These are phyloP conservation scores for Trachelus iudaicus DNA, from an alignment of 2,888 invertebrate genomes.

Conservation along the genomic window DNA sequence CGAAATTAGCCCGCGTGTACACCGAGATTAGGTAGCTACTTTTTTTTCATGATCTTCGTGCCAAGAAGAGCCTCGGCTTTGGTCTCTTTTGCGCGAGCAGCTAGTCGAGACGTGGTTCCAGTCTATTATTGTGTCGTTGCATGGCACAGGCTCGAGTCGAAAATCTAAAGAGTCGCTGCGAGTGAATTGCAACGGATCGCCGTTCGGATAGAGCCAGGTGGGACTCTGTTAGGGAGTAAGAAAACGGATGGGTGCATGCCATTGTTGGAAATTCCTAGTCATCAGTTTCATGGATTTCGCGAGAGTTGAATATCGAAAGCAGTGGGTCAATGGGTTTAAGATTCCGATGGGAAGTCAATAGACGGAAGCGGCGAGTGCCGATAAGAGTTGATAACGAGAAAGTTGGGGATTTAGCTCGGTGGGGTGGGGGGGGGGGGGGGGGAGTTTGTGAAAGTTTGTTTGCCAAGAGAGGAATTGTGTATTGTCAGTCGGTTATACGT, in stretches of 20 bases:
- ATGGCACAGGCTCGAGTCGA: background rate
- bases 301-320: background rate
- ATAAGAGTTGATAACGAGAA: background rate
- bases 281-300: background rate
- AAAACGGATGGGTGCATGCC: background rate
- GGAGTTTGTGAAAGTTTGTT: background rate
- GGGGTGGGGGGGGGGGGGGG: no score
- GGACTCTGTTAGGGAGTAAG: background rate
- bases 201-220: background rate
- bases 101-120: constrained; percentile 14
- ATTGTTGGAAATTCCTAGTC: background rate
- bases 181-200: background rate
- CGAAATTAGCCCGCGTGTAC: constrained; percentile 17
- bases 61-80: constrained; percentile 17
- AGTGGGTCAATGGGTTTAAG: no score
- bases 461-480: background rate
- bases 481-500: background rate
- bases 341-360: background rate
- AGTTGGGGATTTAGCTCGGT: background rate
- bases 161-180: background rate
- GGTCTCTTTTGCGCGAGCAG: constrained; percentile 18
- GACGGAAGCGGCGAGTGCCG: background rate
- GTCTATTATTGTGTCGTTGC: constrained; percentile 17
- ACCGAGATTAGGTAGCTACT: constrained; percentile 9
- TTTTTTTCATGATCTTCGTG: constrained; percentile 15